Conservation (phyloP, 2,888 invertebrate genomes). For the Rutpela maculata region DNA sequence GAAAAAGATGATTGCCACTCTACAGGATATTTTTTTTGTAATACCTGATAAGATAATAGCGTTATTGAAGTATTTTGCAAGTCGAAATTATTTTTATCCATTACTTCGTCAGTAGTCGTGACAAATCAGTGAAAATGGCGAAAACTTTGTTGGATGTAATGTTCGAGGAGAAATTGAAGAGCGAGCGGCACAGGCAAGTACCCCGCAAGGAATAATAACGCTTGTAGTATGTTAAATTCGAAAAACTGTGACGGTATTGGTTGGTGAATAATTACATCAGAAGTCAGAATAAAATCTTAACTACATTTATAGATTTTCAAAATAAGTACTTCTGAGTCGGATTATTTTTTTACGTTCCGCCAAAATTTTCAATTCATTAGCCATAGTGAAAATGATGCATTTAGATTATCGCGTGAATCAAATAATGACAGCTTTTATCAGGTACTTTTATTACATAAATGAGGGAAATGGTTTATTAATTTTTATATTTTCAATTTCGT, state of each 20-base stretch:
- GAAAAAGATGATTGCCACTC: constrained; percentile 27
- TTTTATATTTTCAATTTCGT: no score
- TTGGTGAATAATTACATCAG: no score
- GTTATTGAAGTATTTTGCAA: constrained; percentile 38
- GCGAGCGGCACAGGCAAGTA: constrained; percentile 52
- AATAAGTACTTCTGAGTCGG: neutral
- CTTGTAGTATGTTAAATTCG: neutral
- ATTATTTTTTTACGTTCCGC: no score
- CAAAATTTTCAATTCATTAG: no score
- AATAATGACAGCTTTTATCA: no score
- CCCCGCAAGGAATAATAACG: neutral
- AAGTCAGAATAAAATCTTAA: neutral
- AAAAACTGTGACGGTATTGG: neutral
- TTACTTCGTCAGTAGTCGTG: constrained; percentile 19
- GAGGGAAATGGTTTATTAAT: no score
- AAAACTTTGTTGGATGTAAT: constrained; percentile 52
- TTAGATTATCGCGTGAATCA: neutral
- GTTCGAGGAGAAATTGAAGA: constrained; percentile 49
- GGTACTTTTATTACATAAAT: no score
- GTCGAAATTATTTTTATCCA: constrained; percentile 18
- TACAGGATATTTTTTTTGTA: constrained; percentile 25
- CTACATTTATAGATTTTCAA: neutral
- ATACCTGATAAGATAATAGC: constrained; percentile 38
- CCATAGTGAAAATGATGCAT: neutral
- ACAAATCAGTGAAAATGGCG: constrained; percentile 45